Conservation (phyloP, 2,113 vertebrate genomes). For the Ceuthmochares aereus region DNA sequence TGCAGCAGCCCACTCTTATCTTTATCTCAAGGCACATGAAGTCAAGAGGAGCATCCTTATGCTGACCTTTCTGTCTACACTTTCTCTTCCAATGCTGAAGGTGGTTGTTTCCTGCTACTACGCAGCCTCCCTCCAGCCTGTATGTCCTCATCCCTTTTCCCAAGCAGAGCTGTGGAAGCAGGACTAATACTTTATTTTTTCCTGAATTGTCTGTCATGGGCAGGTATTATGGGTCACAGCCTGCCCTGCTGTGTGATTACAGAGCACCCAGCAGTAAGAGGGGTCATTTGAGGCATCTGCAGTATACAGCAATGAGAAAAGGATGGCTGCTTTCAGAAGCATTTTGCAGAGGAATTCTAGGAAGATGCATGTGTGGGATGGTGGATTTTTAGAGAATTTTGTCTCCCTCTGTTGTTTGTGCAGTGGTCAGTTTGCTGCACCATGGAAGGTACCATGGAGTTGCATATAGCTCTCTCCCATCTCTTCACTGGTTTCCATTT, state of each 20-base stretch:
- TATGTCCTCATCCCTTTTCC: not conserved
- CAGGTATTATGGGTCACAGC: not conserved
- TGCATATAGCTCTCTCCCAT: not conserved
- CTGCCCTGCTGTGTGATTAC: not conserved
- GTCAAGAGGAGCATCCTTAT: not conserved
- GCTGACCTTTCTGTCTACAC: not conserved
- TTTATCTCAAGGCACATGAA: not conserved
- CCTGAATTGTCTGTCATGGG: rapidly evolving
- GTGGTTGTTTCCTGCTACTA: not conserved
- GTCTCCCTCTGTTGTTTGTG: not conserved
- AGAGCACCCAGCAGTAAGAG: not conserved
- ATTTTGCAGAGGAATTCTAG: not conserved
- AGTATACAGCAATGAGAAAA: not conserved
- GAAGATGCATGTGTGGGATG: not conserved
- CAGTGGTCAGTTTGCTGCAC: not conserved
- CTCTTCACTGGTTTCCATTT: not conserved
- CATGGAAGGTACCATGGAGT: not conserved
- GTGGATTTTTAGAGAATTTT: not conserved
- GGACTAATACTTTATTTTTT: not conserved
- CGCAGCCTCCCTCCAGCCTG: not conserved
- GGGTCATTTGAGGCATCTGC: not conserved
- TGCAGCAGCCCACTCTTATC: rapidly evolving
- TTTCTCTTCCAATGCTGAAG: not conserved
- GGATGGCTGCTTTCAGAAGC: not conserved
- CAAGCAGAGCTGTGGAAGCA: not conserved